These are phyloP conservation scores for Trachythela sp. DNA, from an alignment of 64 coral and sea anemone species.

Conservation along the genomic window DNA sequence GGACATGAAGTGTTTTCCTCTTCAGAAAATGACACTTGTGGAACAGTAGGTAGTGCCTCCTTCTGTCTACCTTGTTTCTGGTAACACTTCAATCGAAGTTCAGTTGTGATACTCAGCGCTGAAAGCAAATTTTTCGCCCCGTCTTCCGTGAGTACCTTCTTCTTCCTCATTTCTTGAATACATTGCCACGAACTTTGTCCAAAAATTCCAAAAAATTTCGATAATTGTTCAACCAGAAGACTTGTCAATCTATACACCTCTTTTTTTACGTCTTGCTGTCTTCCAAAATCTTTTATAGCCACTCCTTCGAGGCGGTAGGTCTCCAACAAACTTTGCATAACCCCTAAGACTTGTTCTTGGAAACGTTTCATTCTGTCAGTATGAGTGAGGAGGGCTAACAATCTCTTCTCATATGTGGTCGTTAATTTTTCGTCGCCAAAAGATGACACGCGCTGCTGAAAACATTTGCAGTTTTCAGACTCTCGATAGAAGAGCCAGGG, in stretches of 20 bases:
- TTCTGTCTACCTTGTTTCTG: neutral
- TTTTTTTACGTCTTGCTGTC: neutral
- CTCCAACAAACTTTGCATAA: neutral
- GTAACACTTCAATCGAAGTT: neutral
- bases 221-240: neutral
- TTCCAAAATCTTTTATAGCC: neutral
- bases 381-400: neutral
- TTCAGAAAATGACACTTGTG: neutral
- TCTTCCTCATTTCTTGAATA: neutral
- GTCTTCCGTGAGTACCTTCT: neutral
- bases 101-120: neutral
- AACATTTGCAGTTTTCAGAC: neutral
- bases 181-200: neutral
- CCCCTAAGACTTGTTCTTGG: neutral
- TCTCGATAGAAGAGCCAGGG: neutral
- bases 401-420: neutral
- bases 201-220: neutral
- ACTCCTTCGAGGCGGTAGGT: neutral
- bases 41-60: conserved; percentile 6
- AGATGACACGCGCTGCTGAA: neutral
- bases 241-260: neutral
- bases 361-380: neutral
- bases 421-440: neutral
- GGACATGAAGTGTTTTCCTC: neutral
- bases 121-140: neutral